phyloP scores from a whole-genome alignment of 2,888 invertebrate genomes.

The Andrena bucephala region DNA sequence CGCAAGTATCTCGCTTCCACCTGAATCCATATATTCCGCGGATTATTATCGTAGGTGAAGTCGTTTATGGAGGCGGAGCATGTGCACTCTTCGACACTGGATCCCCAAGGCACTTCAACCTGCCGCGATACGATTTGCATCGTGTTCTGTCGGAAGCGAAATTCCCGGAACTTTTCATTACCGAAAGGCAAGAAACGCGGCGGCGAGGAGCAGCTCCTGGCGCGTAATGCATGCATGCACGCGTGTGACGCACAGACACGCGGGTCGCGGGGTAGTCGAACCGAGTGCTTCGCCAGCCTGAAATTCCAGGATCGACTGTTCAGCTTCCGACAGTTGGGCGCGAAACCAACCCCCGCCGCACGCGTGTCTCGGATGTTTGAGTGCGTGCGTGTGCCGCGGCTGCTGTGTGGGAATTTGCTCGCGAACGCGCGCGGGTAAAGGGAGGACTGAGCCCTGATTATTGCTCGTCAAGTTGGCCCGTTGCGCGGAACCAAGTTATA shows the following conservation, averaged over 20 bases:
- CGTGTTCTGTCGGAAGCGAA: background rate
- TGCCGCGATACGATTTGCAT: background rate
- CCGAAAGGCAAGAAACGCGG: background rate
- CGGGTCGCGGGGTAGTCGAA: slow-evolving; percentile 26
- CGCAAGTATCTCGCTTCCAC: too few relatives aligned
- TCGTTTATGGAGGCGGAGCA: too few relatives aligned
- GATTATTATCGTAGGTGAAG: too few relatives aligned
- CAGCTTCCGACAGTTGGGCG: slow-evolving; percentile 67
- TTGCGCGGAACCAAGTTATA: slow-evolving; percentile 22
- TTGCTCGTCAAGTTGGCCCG: slow-evolving; percentile 37
- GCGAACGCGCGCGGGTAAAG: slow-evolving; percentile 26
- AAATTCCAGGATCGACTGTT: slow-evolving; percentile 69
- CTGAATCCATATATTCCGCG: too few relatives aligned
- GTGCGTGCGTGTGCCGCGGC: slow-evolving; percentile 46
- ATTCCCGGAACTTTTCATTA: background rate
- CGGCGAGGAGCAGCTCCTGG: background rate
- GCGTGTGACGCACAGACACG: slow-evolving; percentile 14
- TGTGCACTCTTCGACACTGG: too few relatives aligned
- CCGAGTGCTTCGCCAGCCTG: slow-evolving; percentile 60
- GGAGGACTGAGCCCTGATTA: slow-evolving; percentile 31
- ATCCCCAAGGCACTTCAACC: too few relatives aligned
- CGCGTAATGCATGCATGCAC: background rate
- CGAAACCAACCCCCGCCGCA: slow-evolving; percentile 60
- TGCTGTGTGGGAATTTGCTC: slow-evolving; percentile 46
- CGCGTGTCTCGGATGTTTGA: slow-evolving; percentile 45